Evolutionary conservation across 2,113 vertebrate species (phyloP), one percentile per base, ranked within the genome.

Genomic region (Rhynchopsitta pachyrhyncha): DNA sequence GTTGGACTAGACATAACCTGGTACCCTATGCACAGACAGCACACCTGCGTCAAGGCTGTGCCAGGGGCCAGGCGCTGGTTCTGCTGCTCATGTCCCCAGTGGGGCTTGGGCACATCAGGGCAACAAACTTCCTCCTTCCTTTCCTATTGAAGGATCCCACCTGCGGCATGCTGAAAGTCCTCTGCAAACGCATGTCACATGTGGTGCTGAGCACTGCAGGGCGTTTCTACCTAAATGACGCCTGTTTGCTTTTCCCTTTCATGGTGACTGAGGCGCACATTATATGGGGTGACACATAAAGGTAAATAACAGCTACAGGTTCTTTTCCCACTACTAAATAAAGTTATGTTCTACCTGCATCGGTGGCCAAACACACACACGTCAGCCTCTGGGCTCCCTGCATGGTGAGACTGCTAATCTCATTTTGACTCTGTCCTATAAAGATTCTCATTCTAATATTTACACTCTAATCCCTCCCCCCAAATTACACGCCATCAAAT

Each of bases 31-130:
- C 33, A 66, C 9, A 2, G 16, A 39, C 4, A 31, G 52, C 35
- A 4, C 0, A 0, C 23, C 15, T 10, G 35, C 20, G 14, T 10
- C 53, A 63, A 82, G 55, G 31, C 31, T 39, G n/a, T 18, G 59
- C 18, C 12, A 35, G 25, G 15, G 37, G 7, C 14, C 33, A 68
- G 18, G n/a, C 0, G 0, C 42, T 39, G n/a, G 18, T 60, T 71
- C n/a, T 57, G 67, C 41, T 0, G 0, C 47, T 57, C 31, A 31
- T 0, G 0, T 53, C 31, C 68, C 35, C 10, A 2, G 6, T 2
- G 2, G 59, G 46, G 13, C 24, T 74, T 47, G 37, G 46, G 41
- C 19, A 83, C 3, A 2, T 19, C 6, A 10, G 23, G 2, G 2
- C n/a, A 31, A 57, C 41, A 92, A 67, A 50, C 42, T 59, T 88